Base-by-base conservation (phyloP, 2,113 vertebrate species). In the Thalassarche chlororhynchos region DNA sequence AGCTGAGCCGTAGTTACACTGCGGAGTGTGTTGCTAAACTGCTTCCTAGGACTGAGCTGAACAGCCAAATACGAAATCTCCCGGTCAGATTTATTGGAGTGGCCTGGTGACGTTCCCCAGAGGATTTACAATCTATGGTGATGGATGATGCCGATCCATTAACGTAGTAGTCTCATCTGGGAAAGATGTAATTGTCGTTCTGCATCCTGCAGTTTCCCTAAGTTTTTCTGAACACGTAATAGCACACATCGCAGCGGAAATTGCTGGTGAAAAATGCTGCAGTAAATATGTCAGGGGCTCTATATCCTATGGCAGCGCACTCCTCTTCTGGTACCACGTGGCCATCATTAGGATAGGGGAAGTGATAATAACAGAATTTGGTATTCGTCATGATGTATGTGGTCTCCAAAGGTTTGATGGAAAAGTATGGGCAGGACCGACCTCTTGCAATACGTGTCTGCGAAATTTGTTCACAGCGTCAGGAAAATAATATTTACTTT, bases 271-370 rank as follows among this genome's bases (percentile, higher is more conserved):
- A 95, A 88, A 97, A 94, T 85, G 91, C 82, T 91, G 94, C 94
- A 96, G 95, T 97, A 97, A 97, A 96, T 94, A 86, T 96, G 95
- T 95, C 96, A 96, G 89, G 49, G 31, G 38, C 88, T 93, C 84
- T 84, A 25, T 86, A 89, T 90, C 69, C 69, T 86, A 25, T 1
- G 5, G 85, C 85, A 84, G 51, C 5, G 6, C 68, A 42, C 86
- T 92, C 66, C 89, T 89, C 71, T 64, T 82, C 69, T 82, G 87
- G 69, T 92, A n/a, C 66, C 84, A 61, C 0, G 2, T 21, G 5
- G 61, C 74, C 57, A 21, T 94, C 83, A 64, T 91, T 94, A 94
- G 65, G 61, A 81, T 49, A 95, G 65, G 86, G 58, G 62, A 94
- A 65, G 65, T 65, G 89, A 84, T 96, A 84, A 96, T 81, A 90